Evolutionary conservation across 2,888 invertebrate genomes (phyloP).

Genomic region (Synergus laeviventris): DNA sequence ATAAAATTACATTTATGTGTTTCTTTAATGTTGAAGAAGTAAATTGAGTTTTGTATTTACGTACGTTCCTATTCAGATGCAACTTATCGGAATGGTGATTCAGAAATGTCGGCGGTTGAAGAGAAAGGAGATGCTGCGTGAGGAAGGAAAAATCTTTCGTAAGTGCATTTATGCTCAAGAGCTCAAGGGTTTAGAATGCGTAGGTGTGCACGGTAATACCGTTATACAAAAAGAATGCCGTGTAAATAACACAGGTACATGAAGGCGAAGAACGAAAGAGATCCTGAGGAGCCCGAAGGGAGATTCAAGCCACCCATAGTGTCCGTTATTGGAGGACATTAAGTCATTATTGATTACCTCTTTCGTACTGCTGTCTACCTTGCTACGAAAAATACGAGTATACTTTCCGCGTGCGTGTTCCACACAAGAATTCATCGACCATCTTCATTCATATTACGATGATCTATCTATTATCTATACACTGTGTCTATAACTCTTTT

Average conservation of each 20-base stretch:
- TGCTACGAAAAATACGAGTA: conserved; percentile 57
- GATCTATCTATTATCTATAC: conserved; percentile 54
- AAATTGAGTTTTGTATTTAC: conserved; percentile 8
- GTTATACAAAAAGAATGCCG: conserved; percentile 44
- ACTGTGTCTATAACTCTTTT: too few species aligned
- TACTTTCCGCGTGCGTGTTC: conserved; percentile 56
- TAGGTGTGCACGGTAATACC: conserved; percentile 47
- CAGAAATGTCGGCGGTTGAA: conserved; percentile 20
- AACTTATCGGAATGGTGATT: not conserved
- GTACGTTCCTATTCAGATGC: not conserved
- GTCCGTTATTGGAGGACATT: conserved; percentile 74
- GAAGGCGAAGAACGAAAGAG: conserved; percentile 51
- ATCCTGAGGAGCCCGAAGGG: conserved; percentile 61
- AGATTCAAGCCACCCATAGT: conserved; percentile 72
- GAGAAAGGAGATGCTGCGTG: not conserved
- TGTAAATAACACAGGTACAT: conserved; percentile 51
- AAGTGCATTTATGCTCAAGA: conserved; percentile 18
- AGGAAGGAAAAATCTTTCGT: not conserved
- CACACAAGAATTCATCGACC: conserved; percentile 56
- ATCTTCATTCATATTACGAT: conserved; percentile 60
- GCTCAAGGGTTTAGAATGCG: conserved; percentile 1
- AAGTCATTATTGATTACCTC: conserved; percentile 74
- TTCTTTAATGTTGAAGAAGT: not conserved
- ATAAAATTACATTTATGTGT: not conserved
- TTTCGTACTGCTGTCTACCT: conserved; percentile 61